phyloP scores from a whole-genome alignment of 2,888 invertebrate species.

The Drosophila paucipuncta region DNA sequence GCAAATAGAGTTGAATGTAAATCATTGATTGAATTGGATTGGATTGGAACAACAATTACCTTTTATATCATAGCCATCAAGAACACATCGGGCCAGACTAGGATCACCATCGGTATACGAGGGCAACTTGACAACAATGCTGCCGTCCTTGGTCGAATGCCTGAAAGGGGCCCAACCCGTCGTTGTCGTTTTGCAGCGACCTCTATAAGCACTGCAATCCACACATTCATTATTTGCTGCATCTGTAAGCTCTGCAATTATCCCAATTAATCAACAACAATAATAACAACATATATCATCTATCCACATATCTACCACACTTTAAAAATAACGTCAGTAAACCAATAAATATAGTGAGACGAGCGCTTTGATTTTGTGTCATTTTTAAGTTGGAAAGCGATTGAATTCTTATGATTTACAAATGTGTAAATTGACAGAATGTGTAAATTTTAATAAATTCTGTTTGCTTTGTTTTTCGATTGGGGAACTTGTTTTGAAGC shows the following conservation, averaged over 20 bases:
- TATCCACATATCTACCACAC: constrained; percentile 1
- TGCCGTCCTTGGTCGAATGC: background rate
- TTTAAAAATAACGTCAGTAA: background rate
- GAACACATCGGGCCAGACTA: background rate
- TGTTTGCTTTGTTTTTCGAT: background rate
- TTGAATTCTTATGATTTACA: background rate
- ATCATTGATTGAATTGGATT: background rate
- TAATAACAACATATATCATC: background rate
- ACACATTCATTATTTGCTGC: constrained; percentile 28
- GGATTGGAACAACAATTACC: constrained; percentile 1
- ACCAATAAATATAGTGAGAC: background rate
- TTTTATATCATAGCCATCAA: constrained; percentile 15
- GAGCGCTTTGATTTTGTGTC: background rate
- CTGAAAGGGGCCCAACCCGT: constrained; percentile 24
- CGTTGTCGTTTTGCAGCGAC: background rate
- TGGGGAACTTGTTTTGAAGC: background rate
- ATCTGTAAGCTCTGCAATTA: background rate
- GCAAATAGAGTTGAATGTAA: background rate
- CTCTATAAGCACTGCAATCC: constrained; percentile 6
- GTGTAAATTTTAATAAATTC: background rate
- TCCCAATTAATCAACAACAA: background rate
- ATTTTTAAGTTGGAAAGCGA: background rate
- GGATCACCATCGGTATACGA: background rate
- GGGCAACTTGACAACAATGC: background rate
- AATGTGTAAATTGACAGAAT: background rate